These are phyloP conservation scores for Agrochola macilenta DNA, from an alignment of 2,888 invertebrate species.

Conservation along the genomic window DNA sequence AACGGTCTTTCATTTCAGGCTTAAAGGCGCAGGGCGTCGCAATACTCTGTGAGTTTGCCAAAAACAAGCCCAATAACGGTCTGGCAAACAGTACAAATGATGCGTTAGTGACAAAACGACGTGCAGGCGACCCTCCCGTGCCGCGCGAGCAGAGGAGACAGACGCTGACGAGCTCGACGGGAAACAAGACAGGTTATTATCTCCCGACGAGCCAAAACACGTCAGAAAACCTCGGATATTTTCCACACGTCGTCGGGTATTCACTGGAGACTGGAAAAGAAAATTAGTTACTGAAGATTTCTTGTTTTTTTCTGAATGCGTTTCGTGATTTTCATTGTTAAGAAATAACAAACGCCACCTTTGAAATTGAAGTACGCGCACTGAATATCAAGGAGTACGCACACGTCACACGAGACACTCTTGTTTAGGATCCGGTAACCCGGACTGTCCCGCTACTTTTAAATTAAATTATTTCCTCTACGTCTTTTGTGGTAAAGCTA, in stretches of 20 bases:
- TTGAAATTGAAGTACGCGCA: constrained; percentile 87
- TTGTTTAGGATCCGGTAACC: constrained; percentile 56
- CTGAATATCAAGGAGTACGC: constrained; percentile 82
- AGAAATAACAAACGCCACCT: constrained; percentile 87
- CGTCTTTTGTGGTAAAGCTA: constrained; percentile 51
- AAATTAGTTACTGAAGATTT: constrained; percentile 90
- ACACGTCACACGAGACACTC: constrained; percentile 66
- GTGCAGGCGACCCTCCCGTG: constrained; percentile 76
- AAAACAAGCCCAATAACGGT: constrained; percentile 89
- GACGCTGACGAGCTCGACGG: constrained; percentile 83
- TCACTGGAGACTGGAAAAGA: constrained; percentile 88
- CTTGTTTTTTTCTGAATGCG: constrained; percentile 86
- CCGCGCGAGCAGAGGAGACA: constrained; percentile 72
- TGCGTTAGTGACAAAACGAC: constrained; percentile 88
- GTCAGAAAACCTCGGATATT: constrained; percentile 87
- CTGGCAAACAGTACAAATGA: constrained; percentile 89
- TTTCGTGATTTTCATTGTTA: constrained; percentile 90
- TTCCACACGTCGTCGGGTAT: constrained; percentile 89
- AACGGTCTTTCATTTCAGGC: constrained; percentile 86
- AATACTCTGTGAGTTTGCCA: constrained; percentile 86
- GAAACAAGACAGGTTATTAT: constrained; percentile 90
- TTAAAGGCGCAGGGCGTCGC: constrained; percentile 82
- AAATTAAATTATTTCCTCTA: constrained; percentile 66
- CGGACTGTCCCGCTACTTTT: constrained; percentile 57
- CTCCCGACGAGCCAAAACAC: constrained; percentile 85